Evolutionary conservation across 2,113 vertebrate genomes (phyloP), one percentile per base, ranked within the genome.

Genomic region (Noctilio leporinus): DNA sequence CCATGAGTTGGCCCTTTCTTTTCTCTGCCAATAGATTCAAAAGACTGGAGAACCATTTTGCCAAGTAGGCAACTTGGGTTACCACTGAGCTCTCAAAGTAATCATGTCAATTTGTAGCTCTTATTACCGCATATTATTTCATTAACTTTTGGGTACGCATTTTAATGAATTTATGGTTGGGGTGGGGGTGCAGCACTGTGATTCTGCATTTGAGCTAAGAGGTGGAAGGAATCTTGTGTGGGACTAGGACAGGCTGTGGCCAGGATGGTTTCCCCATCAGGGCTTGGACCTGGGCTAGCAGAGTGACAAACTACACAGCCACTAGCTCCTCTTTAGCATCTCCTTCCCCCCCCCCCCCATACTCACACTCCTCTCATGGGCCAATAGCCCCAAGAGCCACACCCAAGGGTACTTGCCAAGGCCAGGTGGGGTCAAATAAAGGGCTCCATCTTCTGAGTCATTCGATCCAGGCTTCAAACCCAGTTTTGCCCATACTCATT

Each of bases 121-220:
- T 98, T 97, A 98, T 97, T 98, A 97, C 97, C 97, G 95, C 81
- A 93, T 97, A 97, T 96, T 97, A 96, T 96, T 98, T 97, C 97
- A 97, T 97, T 98, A 97, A 97, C 98, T 97, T 98, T 97, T 98
- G 96, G 83, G 94, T 96, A 96, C 93, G 95, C 97, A 95, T 98
- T 97, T 98, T 98, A 98, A 98, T 97, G 97, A 98, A 98, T 97
- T 98, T 97, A 97, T 98, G 97, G 96, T 69, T 91, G 88, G 96
- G 96, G 98, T 93, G 10, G n/a, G 91, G 45, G 3, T 59, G 91
- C 89, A 95, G 96, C 96, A 97, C 97, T 96, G 96, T 98, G 98
- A 98, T 96, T 98, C 97, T 97, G 95, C 96, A 98, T 98, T 97
- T 97, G 97, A 98, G 96, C 97, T 97, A 97, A 96, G 82, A 93